phyloP scores from a whole-genome alignment of 2,888 invertebrate genomes.

The Rapana venosa region DNA sequence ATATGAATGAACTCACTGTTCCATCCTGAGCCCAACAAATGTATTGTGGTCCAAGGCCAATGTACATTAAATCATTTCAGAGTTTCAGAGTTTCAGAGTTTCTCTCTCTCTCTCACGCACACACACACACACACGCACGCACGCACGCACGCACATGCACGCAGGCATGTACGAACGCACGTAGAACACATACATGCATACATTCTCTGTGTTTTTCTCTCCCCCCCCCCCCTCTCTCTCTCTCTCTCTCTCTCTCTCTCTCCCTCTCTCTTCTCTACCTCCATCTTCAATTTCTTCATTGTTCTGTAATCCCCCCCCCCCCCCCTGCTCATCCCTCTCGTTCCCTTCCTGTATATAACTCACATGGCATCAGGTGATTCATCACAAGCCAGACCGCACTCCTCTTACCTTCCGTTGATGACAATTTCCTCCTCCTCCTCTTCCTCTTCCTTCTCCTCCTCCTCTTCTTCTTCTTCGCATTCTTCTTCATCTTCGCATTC shows the following conservation, averaged over 20 bases:
- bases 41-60: no score
- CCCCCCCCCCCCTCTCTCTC: neutral
- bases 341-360: neutral
- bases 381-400: no score
- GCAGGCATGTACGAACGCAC: no score
- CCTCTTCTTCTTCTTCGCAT: no score
- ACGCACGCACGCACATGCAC: neutral
- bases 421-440: neutral
- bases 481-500: no score
- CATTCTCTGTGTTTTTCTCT: neutral
- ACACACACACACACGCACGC: neutral
- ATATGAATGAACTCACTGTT: no score
- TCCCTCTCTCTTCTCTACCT: neutral
- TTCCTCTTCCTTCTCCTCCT: neutral
- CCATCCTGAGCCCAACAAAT: no score
- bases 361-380: no score
- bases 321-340: neutral
- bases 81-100: no score
- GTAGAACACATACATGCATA: no score
- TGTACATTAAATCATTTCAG: no score
- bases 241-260: neutral
- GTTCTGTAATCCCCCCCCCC: neutral
- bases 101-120: neutral
- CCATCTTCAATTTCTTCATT: neutral
- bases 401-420: no score